Evolutionary conservation across 2,797 vertebrate species (phyloP).

Genomic region (Coregonus sp.): DNA sequence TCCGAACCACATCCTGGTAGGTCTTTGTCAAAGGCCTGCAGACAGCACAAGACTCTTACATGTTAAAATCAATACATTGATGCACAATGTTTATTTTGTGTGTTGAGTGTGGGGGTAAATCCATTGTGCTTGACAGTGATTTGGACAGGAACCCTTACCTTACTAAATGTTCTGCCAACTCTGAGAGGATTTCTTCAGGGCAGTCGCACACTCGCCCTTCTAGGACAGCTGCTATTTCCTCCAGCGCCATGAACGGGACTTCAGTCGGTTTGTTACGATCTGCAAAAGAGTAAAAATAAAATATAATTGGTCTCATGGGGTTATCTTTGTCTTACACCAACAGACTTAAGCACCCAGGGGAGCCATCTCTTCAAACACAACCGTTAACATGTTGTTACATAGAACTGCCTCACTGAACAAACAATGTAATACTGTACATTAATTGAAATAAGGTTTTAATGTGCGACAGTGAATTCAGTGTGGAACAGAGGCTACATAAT

Average conservation of each 20-base stretch:
- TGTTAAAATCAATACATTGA: neutral
- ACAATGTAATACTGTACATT: constrained; percentile 18
- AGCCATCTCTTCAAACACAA: constrained; percentile 32
- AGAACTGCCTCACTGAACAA: constrained; percentile 41
- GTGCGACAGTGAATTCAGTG: neutral
- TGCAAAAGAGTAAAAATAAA: constrained; percentile 48
- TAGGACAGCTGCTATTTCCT: constrained; percentile 84
- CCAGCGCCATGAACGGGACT: constrained; percentile 82
- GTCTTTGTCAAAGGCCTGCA: constrained; percentile 85
- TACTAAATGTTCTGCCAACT: constrained; percentile 86
- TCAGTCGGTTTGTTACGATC: constrained; percentile 82
- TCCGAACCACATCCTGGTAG: constrained; percentile 88
- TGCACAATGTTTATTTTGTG: too few species aligned
- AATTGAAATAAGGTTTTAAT: neutral
- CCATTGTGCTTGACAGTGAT: neutral
- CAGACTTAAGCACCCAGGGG: constrained; percentile 34
- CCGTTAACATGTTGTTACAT: constrained; percentile 37
- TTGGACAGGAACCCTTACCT: constrained; percentile 70
- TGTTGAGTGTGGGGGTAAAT: neutral
- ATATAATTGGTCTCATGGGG: constrained; percentile 37
- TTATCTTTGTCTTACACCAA: constrained; percentile 25
- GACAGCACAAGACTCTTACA: neutral
- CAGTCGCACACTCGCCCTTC: constrained; percentile 82
- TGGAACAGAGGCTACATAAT: too few species aligned
- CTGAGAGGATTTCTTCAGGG: constrained; percentile 87